These are phyloP conservation scores for Scelioninae gen. 1 DNA, from an alignment of 2,888 invertebrate genomes.

Conservation along the genomic window DNA sequence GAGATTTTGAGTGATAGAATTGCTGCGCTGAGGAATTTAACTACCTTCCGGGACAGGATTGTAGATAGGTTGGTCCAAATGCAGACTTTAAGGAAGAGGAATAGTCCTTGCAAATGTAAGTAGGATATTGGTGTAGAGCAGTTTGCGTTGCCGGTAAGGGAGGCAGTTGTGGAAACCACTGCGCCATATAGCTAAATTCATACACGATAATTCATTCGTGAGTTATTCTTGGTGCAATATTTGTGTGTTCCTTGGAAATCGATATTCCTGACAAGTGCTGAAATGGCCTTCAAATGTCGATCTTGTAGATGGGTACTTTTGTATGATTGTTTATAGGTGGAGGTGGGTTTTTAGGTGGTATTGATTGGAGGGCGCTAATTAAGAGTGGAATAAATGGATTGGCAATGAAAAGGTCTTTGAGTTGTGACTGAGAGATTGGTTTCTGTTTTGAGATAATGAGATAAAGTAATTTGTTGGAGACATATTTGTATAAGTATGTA, in stretches of 20 bases:
- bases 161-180: conserved; percentile 24
- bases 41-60: conserved; percentile 37
- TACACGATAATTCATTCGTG: no score
- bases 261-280: neutral
- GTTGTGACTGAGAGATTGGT: conserved; percentile 14
- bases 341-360: conserved; percentile 6
- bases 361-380: conserved; percentile 1
- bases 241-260: neutral
- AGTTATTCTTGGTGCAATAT: no score
- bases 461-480: conserved; percentile 23
- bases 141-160: conserved; percentile 48
- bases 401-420: neutral
- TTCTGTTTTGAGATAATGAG: conserved; percentile 28
- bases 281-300: conserved; percentile 4
- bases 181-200: conserved; percentile 9
- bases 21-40: conserved; percentile 40
- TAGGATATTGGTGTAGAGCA: conserved; percentile 78
- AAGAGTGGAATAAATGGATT: neutral
- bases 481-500: conserved; percentile 12
- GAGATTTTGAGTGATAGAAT: conserved; percentile 29
- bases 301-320: neutral
- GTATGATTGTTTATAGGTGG: conserved; percentile 16
- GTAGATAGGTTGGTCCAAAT: conserved; percentile 84
- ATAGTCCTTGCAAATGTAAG: conserved; percentile 97
- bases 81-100: conserved; percentile 97